Percentiles rank a stretch among this genome's conserved stretches.
These are phyloP conservation scores for Drosophila falleni DNA, from an alignment of 2,888 invertebrate genomes.

Conservation along the genomic window DNA sequence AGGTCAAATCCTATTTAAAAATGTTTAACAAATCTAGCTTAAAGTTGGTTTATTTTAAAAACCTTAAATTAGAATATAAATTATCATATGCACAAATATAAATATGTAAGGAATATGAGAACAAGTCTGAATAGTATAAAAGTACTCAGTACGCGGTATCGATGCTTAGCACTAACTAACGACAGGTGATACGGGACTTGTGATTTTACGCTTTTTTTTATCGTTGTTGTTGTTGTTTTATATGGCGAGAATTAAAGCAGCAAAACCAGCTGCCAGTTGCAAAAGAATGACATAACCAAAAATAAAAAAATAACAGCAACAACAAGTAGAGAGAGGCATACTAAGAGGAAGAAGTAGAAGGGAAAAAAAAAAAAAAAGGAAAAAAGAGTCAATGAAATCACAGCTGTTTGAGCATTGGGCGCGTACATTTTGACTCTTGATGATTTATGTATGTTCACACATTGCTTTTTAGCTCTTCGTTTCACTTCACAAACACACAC, in stretches of 20 bases:
- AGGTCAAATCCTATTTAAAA: neutral
- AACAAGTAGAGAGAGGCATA: neutral
- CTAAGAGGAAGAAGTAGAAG: neutral
- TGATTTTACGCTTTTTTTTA: neutral
- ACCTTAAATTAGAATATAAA: neutral
- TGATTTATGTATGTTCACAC: slow-evolving; percentile 41
- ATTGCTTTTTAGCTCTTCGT: slow-evolving; percentile 14
- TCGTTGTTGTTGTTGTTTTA: neutral
- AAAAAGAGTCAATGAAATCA: slow-evolving; percentile 45
- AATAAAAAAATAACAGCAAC: neutral
- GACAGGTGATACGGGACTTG: slow-evolving; percentile 16
- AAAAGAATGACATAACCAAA: slow-evolving; percentile 32
- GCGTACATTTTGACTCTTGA: slow-evolving; percentile 26
- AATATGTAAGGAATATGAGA: neutral
- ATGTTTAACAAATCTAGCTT: neutral
- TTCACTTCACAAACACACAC: too few species aligned
- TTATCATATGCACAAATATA: neutral
- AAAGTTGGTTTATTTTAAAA: neutral
- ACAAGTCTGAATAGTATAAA: neutral
- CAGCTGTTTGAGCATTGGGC: slow-evolving; percentile 46
- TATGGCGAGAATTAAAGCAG: slow-evolving; percentile 29
- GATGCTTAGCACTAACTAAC: slow-evolving; percentile 6
- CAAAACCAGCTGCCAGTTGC: slow-evolving; percentile 30
- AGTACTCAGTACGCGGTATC: neutral
- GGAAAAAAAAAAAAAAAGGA: neutral